Evolutionary conservation across 2,888 invertebrate species (phyloP).

Genomic region (Ypsolopha sequella): DNA sequence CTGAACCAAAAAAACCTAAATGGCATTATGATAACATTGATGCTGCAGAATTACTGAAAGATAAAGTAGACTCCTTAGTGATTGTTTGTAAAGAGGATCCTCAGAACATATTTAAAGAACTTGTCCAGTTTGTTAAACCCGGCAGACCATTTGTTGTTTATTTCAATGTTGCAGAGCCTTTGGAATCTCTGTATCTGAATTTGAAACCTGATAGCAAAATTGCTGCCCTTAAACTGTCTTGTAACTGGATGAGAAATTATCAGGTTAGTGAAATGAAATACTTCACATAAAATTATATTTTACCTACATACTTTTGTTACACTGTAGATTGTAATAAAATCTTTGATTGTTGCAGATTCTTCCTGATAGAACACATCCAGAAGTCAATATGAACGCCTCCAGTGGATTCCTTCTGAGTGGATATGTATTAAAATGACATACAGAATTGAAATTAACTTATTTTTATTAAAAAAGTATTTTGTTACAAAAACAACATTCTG

Average conservation of each 20-base stretch:
- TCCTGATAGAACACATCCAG: slow-evolving; percentile 93
- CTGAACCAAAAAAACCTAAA: slow-evolving; percentile 65
- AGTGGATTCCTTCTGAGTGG: slow-evolving; percentile 92
- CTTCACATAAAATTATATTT: neutral
- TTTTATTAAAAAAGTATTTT: slow-evolving; percentile 3
- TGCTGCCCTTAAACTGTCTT: slow-evolving; percentile 82
- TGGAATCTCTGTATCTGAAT: slow-evolving; percentile 85
- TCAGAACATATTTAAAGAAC: slow-evolving; percentile 78
- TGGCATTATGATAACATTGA: slow-evolving; percentile 79
- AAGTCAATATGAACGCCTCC: slow-evolving; percentile 88
- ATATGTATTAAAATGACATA: slow-evolving; percentile 57
- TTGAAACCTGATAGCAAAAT: slow-evolving; percentile 80
- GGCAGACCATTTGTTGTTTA: slow-evolving; percentile 91
- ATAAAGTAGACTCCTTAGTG: slow-evolving; percentile 80
- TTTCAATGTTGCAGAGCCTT: slow-evolving; percentile 82
- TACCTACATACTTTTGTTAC: neutral
- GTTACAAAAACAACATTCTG: neutral
- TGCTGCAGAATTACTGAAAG: slow-evolving; percentile 72
- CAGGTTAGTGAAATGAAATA: slow-evolving; percentile 81
- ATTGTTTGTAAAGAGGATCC: slow-evolving; percentile 91
- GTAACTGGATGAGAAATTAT: slow-evolving; percentile 91
- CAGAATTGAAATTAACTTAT: neutral
- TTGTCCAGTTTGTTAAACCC: slow-evolving; percentile 82
- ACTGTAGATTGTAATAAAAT: neutral
- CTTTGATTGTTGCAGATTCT: slow-evolving; percentile 55